phyloP scores from a whole-genome alignment of 2,888 invertebrate genomes.

The Liodrosophila aerea region DNA sequence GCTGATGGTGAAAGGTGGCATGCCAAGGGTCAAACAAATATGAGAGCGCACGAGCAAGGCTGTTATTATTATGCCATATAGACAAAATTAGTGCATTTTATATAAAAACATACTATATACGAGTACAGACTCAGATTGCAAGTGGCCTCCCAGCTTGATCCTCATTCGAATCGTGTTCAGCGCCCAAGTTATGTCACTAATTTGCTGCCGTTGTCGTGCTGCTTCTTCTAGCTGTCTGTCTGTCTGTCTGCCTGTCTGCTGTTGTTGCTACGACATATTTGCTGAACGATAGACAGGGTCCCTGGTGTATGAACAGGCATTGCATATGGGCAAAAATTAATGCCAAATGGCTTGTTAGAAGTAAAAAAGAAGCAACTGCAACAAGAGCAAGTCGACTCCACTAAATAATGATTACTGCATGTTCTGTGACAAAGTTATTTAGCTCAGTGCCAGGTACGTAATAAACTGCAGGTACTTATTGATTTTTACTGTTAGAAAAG shows the following conservation, averaged over 20 bases:
- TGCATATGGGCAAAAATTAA: slow-evolving; percentile 76
- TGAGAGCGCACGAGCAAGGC: slow-evolving; percentile 68
- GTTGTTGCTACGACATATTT: slow-evolving; percentile 66
- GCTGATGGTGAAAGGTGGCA: slow-evolving; percentile 69
- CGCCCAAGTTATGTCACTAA: slow-evolving; percentile 70
- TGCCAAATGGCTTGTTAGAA: slow-evolving; percentile 65
- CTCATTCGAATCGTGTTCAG: slow-evolving; percentile 57
- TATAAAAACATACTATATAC: slow-evolving; percentile 7
- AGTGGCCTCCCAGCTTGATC: slow-evolving; percentile 51
- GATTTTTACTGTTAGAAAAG: slow-evolving; percentile 71
- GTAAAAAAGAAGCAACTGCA: slow-evolving; percentile 19
- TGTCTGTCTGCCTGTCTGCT: slow-evolving; percentile 6
- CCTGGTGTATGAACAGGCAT: slow-evolving; percentile 58
- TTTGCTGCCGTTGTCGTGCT: slow-evolving; percentile 67
- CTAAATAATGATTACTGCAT: slow-evolving; percentile 69
- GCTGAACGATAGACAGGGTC: slow-evolving; percentile 44
- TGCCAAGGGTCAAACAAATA: slow-evolving; percentile 67
- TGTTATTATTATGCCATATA: slow-evolving; percentile 56
- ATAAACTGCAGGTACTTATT: slow-evolving; percentile 72
- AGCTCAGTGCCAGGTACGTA: slow-evolving; percentile 67
- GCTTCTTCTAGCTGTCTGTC: slow-evolving; percentile 8
- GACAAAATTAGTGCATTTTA: slow-evolving; percentile 64
- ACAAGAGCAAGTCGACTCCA: slow-evolving; percentile 25
- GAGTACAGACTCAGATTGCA: not conserved
- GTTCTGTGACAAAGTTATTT: slow-evolving; percentile 67